phyloP scores from a whole-genome alignment of 2,888 invertebrate genomes.

The Lepetodrilus schrolli region DNA sequence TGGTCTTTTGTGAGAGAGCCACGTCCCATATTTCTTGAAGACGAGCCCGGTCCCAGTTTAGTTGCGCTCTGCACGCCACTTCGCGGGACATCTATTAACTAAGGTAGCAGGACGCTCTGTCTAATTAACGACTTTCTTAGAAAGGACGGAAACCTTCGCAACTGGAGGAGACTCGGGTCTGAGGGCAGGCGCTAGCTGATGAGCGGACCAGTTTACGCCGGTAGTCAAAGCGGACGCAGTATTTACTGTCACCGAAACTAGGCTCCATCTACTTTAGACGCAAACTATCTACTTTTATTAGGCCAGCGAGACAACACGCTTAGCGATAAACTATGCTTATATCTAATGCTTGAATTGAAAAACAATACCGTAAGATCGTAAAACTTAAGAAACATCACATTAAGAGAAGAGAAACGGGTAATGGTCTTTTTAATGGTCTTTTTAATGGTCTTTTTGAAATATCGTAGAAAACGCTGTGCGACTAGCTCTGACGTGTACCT shows the following conservation, averaged over 20 bases:
- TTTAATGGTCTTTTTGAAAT: too few relatives aligned
- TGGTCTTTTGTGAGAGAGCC: conserved; percentile 15
- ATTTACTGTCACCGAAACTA: neutral
- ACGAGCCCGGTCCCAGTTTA: neutral
- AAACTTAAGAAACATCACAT: too few relatives aligned
- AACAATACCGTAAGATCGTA: too few relatives aligned
- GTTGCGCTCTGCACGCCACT: neutral
- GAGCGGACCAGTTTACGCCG: neutral
- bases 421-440: too few relatives aligned
- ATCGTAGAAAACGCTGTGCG: too few relatives aligned
- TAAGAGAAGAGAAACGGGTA: too few relatives aligned
- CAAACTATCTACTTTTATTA: too few relatives aligned
- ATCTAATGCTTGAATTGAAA: too few relatives aligned
- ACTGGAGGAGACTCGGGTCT: neutral
- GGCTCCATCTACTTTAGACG: too few relatives aligned
- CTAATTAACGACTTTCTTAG: conserved; percentile 1
- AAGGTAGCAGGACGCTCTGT: neutral
- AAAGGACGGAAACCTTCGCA: neutral
- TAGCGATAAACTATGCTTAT: too few relatives aligned
- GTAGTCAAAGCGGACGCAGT: neutral
- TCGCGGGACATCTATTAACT: conserved; percentile 16
- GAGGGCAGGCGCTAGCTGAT: neutral
- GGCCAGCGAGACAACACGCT: too few relatives aligned
- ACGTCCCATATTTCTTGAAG: neutral
- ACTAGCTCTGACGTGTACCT: too few relatives aligned